Conservation (phyloP, 2,888 invertebrate genomes). For the Acronicta aceris region DNA sequence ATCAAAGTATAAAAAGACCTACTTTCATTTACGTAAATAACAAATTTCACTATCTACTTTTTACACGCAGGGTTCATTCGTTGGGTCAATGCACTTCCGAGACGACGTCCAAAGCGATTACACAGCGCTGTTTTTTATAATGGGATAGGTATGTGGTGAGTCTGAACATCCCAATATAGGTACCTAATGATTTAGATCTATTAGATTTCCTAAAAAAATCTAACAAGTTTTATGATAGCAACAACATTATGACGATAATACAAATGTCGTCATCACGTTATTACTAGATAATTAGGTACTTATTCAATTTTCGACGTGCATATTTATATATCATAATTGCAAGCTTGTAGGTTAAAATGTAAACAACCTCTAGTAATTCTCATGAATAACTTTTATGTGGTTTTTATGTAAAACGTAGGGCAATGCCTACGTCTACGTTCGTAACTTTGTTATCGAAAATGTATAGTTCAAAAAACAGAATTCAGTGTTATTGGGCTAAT, state of each 20-base stretch:
- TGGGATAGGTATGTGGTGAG: constrained; percentile 65
- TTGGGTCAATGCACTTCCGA: constrained; percentile 89
- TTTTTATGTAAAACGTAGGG: constrained; percentile 18
- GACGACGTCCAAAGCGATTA: constrained; percentile 83
- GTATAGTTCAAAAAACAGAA: constrained; percentile 26
- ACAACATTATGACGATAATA: constrained; percentile 49
- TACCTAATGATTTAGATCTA: constrained; percentile 42
- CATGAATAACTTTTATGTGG: constrained; percentile 26
- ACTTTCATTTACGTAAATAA: constrained; percentile 58
- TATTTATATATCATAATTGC: constrained; percentile 51
- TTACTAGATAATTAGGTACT: constrained; percentile 31
- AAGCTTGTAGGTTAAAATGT: constrained; percentile 70
- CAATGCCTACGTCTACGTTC: constrained; percentile 20
- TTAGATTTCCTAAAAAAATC: constrained; percentile 10
- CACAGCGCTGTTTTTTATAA: constrained; percentile 78
- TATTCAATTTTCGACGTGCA: constrained; percentile 49
- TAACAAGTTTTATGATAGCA: constrained; percentile 25
- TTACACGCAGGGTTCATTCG: constrained; percentile 81
- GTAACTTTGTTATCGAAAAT: constrained; percentile 33
- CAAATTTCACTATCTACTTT: constrained; percentile 64
- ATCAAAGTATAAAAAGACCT: constrained; percentile 42
- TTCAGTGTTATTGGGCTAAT: constrained; percentile 37
- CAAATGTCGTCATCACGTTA: constrained; percentile 50
- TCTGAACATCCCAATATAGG: constrained; percentile 59
- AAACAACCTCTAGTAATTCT: constrained; percentile 62